Percentiles rank a stretch among this genome's conserved stretches.
These are phyloP conservation scores for Drosophila novamexicana DNA, from an alignment of 1,140 invertebrate species.

Conservation along the genomic window DNA sequence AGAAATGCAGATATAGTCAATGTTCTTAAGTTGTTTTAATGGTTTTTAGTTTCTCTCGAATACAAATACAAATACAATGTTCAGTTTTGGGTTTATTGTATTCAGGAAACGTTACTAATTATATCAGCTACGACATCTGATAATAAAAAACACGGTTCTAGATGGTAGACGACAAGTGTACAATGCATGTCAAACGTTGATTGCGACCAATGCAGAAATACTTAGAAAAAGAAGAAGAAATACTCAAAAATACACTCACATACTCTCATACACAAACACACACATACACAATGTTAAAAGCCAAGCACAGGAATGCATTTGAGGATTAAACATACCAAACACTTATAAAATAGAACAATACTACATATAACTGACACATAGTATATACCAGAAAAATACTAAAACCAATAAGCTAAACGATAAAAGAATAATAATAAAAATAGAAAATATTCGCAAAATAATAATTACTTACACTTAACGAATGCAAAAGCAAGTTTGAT, in stretches of 20 bases:
- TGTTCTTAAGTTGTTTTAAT: neutral
- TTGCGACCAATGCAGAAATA: conserved; percentile 57
- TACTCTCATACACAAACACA: conserved; percentile 10
- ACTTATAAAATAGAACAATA: conserved; percentile 27
- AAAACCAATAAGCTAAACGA: conserved; percentile 20
- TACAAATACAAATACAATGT: conserved; percentile 18
- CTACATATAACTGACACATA: conserved; percentile 33
- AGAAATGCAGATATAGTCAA: conserved; percentile 7
- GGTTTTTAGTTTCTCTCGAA: conserved; percentile 13
- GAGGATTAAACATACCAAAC: conserved; percentile 63
- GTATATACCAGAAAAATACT: conserved; percentile 18
- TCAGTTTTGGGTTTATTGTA: conserved; percentile 10
- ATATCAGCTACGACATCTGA: conserved; percentile 84
- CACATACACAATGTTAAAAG: conserved; percentile 48
- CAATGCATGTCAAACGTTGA: conserved; percentile 75
- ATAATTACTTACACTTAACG: conserved; percentile 27
- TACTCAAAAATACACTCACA: conserved; percentile 9
- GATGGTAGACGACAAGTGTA: conserved; percentile 71
- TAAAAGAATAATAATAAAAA: conserved; percentile 6
- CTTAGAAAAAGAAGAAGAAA: conserved; percentile 26
- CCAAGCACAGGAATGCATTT: conserved; percentile 78
- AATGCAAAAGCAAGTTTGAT: conserved; percentile 60
- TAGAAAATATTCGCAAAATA: neutral
- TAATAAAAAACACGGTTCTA: conserved; percentile 79
- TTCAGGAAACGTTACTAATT: conserved; percentile 57